These are phyloP conservation scores for Chelon auratus DNA, from an alignment of 2,797 vertebrate species.

Conservation along the genomic window DNA sequence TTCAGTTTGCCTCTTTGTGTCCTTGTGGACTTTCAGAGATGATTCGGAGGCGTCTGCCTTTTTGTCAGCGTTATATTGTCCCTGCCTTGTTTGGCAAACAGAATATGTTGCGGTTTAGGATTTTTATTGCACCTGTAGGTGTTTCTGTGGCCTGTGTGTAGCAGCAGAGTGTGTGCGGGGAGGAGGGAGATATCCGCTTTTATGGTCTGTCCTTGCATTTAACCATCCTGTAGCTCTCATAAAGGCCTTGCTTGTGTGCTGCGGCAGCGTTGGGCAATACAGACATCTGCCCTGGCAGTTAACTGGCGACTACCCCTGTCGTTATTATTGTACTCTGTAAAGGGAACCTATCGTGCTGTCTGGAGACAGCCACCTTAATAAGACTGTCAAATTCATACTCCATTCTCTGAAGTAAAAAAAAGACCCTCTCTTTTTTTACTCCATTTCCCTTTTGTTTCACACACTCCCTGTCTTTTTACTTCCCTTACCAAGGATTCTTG, in stretches of 20 bases:
- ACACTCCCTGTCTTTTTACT: slow-evolving; percentile 12
- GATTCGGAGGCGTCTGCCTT: slow-evolving; percentile 25
- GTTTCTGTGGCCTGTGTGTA: slow-evolving; percentile 30
- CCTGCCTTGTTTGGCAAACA: slow-evolving; percentile 65
- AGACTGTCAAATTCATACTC: slow-evolving; percentile 49
- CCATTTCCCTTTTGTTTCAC: slow-evolving; percentile 11
- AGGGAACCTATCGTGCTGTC: slow-evolving; percentile 48
- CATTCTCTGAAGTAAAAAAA: slow-evolving; percentile 49
- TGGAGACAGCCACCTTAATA: slow-evolving; percentile 62
- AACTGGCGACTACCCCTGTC: slow-evolving; percentile 62
- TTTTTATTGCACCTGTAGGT: slow-evolving; percentile 56
- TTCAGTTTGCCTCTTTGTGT: slow-evolving; percentile 25
- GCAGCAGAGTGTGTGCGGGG: slow-evolving; percentile 8
- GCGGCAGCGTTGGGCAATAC: slow-evolving; percentile 50
- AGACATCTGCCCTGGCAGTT: slow-evolving; percentile 68
- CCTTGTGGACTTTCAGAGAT: slow-evolving; percentile 45
- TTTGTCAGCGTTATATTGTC: slow-evolving; percentile 43
- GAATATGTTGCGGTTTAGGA: slow-evolving; percentile 32
- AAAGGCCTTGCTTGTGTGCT: slow-evolving; percentile 28
- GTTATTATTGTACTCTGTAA: slow-evolving; percentile 65
- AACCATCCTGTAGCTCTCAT: slow-evolving; percentile 42
- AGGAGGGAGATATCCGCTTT: slow-evolving; percentile 49
- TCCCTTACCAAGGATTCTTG: slow-evolving; percentile 18
- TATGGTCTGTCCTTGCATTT: slow-evolving; percentile 65
- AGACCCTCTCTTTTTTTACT: slow-evolving; percentile 8